Conservation (phyloP, 2,888 invertebrate species). For the Arenicola marina region DNA sequence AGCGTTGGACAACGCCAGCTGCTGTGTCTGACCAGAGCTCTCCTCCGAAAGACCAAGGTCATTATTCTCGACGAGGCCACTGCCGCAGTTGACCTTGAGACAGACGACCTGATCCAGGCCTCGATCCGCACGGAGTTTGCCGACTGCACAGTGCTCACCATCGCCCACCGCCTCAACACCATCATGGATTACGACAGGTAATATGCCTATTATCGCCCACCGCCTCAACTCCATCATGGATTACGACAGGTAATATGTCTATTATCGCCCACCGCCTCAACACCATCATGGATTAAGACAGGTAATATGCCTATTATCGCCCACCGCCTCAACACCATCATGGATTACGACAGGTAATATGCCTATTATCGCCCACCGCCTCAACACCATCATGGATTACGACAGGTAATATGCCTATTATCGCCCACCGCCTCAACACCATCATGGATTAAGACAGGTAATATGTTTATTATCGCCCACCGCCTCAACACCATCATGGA, state of each 20-base stretch:
- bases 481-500: too few species aligned
- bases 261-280: too few species aligned
- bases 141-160: slow-evolving; percentile 56
- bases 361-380: too few species aligned
- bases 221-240: slow-evolving; percentile 59
- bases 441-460: too few species aligned
- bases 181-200: slow-evolving; percentile 49
- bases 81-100: slow-evolving; percentile 58
- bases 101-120: slow-evolving; percentile 58
- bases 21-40: slow-evolving; percentile 56
- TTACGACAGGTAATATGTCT: slow-evolving; percentile 41
- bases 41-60: slow-evolving; percentile 56
- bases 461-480: too few species aligned
- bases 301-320: too few species aligned
- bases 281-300: too few species aligned
- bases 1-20: slow-evolving; percentile 60
- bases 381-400: too few species aligned
- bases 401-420: too few species aligned
- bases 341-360: too few species aligned
- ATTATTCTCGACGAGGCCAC: slow-evolving; percentile 58
- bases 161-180: slow-evolving; percentile 60
- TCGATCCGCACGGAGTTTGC: slow-evolving; percentile 55
- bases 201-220: slow-evolving; percentile 59
- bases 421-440: too few species aligned
- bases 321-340: too few species aligned